These are phyloP conservation scores for Plectus sambesii DNA, from an alignment of 1,140 invertebrate species.

Conservation along the genomic window DNA sequence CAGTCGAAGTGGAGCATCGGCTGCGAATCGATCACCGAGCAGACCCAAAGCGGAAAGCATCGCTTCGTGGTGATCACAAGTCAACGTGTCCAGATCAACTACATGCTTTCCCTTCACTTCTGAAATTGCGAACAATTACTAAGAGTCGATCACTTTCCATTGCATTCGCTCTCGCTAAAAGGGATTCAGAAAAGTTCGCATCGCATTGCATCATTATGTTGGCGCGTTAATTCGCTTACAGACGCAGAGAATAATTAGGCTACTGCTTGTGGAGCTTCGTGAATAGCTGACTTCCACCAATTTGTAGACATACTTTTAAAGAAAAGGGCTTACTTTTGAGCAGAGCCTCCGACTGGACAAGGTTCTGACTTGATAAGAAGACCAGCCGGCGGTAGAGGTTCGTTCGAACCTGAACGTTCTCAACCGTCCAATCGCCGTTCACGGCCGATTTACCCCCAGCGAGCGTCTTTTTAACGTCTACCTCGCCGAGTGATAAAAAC, in stretches of 20 bases:
- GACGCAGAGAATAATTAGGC: too few relatives aligned
- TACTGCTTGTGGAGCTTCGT: too few relatives aligned
- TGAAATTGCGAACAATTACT: constrained; percentile 16
- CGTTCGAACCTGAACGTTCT: constrained; percentile 27
- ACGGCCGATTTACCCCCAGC: constrained; percentile 27
- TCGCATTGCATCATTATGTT: too few relatives aligned
- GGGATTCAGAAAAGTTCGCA: too few relatives aligned
- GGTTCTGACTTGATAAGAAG: constrained; percentile 24
- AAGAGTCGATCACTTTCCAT: too few relatives aligned
- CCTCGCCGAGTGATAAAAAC: constrained; percentile 28
- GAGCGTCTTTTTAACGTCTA: constrained; percentile 26
- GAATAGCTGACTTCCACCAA: too few relatives aligned
- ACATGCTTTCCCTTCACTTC: constrained; percentile 19
- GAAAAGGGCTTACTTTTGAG: constrained; percentile 22
- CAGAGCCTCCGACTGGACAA: constrained; percentile 36
- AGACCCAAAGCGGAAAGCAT: constrained; percentile 23
- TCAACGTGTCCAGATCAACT: constrained; percentile 20
- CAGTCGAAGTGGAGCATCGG: constrained; percentile 15
- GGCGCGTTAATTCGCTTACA: too few relatives aligned
- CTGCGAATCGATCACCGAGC: constrained; percentile 1
- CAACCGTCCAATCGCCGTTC: constrained; percentile 37
- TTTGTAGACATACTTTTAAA: constrained; percentile 9
- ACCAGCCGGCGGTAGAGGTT: constrained; percentile 26
- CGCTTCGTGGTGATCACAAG: constrained; percentile 34
- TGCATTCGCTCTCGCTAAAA: too few relatives aligned